phyloP scores from a whole-genome alignment of 2,888 invertebrate genomes.

The Conchocele bisecta region DNA sequence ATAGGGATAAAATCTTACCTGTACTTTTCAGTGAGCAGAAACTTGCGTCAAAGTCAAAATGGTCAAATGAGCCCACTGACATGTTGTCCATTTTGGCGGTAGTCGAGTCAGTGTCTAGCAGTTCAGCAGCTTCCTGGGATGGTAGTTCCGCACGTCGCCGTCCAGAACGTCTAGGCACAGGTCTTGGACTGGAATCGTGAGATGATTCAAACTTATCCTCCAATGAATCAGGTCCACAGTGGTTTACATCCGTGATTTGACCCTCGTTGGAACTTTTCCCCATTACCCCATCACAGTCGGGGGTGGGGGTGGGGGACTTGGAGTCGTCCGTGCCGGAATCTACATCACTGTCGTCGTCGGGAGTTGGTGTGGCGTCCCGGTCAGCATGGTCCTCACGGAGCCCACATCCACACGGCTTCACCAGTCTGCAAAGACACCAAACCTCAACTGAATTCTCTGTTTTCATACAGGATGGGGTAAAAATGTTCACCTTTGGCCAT shows the following conservation, averaged over 20 bases:
- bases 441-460: constrained; percentile 47
- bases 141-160: background rate
- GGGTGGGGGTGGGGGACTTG: constrained; percentile 28
- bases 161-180: background rate
- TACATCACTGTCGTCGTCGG: background rate
- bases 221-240: background rate
- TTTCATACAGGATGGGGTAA: no score
- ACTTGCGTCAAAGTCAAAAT: constrained; percentile 60
- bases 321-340: constrained; percentile 19
- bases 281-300: constrained; percentile 1
- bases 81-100: constrained; percentile 47
- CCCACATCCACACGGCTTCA: constrained; percentile 46
- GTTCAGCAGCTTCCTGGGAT: background rate
- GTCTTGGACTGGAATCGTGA: no score
- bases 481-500: no score
- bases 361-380: constrained; percentile 45
- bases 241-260: background rate
- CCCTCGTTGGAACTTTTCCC: background rate
- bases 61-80: constrained; percentile 51
- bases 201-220: background rate
- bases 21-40: constrained; percentile 61
- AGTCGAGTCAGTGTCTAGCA: constrained; percentile 4
- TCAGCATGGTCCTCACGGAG: constrained; percentile 11
- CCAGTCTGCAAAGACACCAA: constrained; percentile 59
- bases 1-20: no score